These are phyloP conservation scores for Tauraco hartlaubi DNA, from an alignment of 2,797 vertebrate species.

Conservation along the genomic window DNA sequence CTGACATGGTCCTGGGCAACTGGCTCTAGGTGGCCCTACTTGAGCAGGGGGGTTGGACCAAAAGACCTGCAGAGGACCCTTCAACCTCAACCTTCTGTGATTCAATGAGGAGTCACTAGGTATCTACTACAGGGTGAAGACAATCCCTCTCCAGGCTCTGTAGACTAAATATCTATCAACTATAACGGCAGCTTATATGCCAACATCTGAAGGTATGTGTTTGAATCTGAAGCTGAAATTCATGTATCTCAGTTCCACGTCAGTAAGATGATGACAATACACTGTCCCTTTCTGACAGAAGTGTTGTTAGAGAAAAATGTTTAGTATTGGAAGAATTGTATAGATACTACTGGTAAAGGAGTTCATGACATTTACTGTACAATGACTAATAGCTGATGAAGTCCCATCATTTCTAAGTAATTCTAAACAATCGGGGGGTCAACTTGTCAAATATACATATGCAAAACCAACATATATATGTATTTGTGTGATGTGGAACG, in stretches of 20 bases:
- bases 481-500: neutral
- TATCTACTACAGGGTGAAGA: neutral
- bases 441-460: neutral
- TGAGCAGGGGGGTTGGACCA: rapidly evolving
- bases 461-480: neutral
- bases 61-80: neutral
- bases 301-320: neutral
- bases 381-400: neutral
- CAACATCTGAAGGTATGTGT: neutral
- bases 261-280: neutral
- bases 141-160: neutral
- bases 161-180: neutral
- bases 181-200: neutral
- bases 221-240: neutral
- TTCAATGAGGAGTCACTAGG: neutral
- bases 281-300: neutral
- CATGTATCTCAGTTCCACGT: neutral
- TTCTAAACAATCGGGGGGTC: neutral
- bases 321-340: neutral
- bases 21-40: neutral
- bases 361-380: neutral
- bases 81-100: neutral
- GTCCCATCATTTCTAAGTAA: neutral
- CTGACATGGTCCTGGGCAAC: neutral
- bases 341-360: neutral